Conservation (phyloP, 2,113 vertebrate species). For the Percina caprodes region DNA sequence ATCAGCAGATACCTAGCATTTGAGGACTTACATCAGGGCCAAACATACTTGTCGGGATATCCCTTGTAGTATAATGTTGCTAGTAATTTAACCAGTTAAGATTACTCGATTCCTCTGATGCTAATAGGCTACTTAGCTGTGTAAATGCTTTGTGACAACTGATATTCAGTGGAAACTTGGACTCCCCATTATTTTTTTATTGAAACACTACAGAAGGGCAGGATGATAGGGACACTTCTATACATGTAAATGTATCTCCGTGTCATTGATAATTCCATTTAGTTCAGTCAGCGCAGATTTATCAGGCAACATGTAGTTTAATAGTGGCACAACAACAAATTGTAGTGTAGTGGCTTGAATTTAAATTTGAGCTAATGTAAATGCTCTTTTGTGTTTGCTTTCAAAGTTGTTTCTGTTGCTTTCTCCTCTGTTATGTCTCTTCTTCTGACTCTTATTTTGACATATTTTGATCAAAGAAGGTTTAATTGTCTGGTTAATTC, state of each 20-base stretch:
- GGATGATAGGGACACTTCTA: background rate
- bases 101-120: background rate
- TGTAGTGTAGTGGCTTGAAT: background rate
- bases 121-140: background rate
- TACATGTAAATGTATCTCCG: background rate
- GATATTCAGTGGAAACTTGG: background rate
- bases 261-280: background rate
- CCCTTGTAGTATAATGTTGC: background rate
- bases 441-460: conserved; percentile 1
- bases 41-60: background rate
- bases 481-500: background rate
- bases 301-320: background rate
- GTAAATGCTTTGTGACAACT: conserved; percentile 2
- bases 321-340: background rate
- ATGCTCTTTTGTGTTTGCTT: conserved; percentile 25
- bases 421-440: background rate
- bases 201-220: background rate
- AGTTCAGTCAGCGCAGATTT: background rate
- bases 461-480: background rate
- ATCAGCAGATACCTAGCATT: background rate
- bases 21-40: background rate
- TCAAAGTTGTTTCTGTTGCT: conserved; percentile 20
- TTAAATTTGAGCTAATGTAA: background rate
- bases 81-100: background rate
- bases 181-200: conserved; percentile 5